Base-by-base conservation (phyloP, 2,113 vertebrate species). In the Cyprinodon brontotheroides region DNA sequence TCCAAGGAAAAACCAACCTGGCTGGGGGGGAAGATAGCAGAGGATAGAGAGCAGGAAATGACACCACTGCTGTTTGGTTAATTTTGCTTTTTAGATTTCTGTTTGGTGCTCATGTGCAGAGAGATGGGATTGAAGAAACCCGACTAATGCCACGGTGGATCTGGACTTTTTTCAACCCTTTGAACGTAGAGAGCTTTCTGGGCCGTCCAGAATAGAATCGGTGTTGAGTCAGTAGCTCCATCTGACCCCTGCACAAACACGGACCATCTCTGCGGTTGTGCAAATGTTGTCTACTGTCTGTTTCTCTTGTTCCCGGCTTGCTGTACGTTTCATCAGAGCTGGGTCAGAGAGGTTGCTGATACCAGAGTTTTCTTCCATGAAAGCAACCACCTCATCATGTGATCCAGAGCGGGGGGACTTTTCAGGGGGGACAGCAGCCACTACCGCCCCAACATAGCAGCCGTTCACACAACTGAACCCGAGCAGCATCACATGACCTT, bases 321-420 rank as follows among this genome's bases (percentile, higher is more conserved):
- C 57, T 38, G 69, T 45, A 41, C 70, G 69, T 75, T 85, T 88
- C 86, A 87, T 68, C 68, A 36, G 11, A 3, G 15, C 70, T 22
- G 77, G 89, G 83, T 92, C 87, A 92, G 72, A 70, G 85, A 80
- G 90, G 89, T 81, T 86, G 84, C 79, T 86, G 92, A 89, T 89
- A 78, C 80, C 74, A 86, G 81, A 82, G 88, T 86, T 89, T 87
- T 65, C 79, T 70, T 62, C 67, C 61, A 67, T 72, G 64, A 43
- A 70, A 67, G 43, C 70, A 61, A 75, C 53, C 62, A 61, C 45
- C 69, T 75, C 15, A 50, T 85, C 65, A 77, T 76, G 77, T 90
- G 93, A 89, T 74, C 75, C 50, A 2, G 57, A 4, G 65, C 86
- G 89, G 89, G 82, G 74, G 86, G 88, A 92, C 81, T 73, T 73